Base-by-base conservation (phyloP, 2,113 vertebrate species). In the Gambusia affinis region DNA sequence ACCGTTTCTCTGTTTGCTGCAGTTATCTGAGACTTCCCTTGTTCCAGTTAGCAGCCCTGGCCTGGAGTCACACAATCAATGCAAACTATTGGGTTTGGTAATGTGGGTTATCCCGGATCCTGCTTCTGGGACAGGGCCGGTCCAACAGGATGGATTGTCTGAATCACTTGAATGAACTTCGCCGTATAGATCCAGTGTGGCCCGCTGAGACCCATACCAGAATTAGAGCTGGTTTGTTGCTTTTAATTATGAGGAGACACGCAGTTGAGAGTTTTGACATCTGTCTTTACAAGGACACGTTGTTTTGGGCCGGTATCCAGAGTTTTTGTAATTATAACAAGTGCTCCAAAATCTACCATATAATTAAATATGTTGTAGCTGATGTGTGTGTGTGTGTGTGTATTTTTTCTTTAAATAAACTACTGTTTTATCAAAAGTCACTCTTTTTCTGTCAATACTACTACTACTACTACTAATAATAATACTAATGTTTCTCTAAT, bases 11-110 rank as follows among this genome's bases (percentile, higher is more conserved):
- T 64, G 6, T 74, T 27, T 61, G 44, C 44, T 47, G 44, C 5
- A 7, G 44, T 47, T 6, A 35, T 60, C 12, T 64, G 35, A 44
- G n/a, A 5, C 17, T 39, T 64, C 35, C 12, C 61, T 64, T 79
- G 78, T 84, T 80, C 69, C 67, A 66, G 78, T 81, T 83, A 85
- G 78, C 64, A 44, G 65, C 44, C 65, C 71, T 63, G 73, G 81
- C 75, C 87, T 74, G 64, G 47, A 67, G 28, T 73, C 80, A 78
- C 78, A 80, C 31, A 27, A 81, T 88, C 88, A 79, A 82, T 88
- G 75, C 63, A 72, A 78, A 78, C 82, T 84, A 80, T 84, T 81
- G 85, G 75, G 75, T 47, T 69, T 1, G 2, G 73, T 86, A 76
- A 82, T 82, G 72, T 77, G 70, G 87, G 75, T 72, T 54, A 44